phyloP scores from a whole-genome alignment of 1,140 invertebrate genomes.

The Mya arenaria region DNA sequence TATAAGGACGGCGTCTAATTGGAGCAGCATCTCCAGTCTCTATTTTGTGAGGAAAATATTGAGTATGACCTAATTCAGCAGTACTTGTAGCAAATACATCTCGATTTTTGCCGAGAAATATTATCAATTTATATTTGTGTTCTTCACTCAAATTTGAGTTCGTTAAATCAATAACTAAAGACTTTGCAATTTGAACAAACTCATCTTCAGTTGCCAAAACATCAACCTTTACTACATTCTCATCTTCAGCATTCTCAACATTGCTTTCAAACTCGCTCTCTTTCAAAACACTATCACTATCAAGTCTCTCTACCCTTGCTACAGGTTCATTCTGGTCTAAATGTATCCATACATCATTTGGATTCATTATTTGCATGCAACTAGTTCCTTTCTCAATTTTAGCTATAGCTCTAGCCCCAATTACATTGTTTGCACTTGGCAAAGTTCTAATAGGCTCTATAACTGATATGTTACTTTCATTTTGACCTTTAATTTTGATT shows the following conservation, averaged over 20 bases:
- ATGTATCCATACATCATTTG: conserved; percentile 10
- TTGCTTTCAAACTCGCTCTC: neutral
- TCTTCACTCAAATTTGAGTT: conserved; percentile 12
- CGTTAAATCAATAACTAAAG: neutral
- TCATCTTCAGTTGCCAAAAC: neutral
- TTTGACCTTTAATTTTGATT: neutral
- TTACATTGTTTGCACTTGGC: conserved; percentile 14
- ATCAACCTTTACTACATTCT: neutral
- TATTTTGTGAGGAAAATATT: conserved; percentile 42
- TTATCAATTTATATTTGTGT: conserved; percentile 2
- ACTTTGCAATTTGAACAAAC: conserved; percentile 16
- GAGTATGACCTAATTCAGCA: conserved; percentile 47
- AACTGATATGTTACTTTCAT: neutral
- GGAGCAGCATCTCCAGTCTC: conserved; percentile 46
- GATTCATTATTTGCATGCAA: conserved; percentile 12
- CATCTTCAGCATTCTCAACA: neutral
- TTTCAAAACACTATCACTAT: neutral
- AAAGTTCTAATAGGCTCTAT: conserved; percentile 24
- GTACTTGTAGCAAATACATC: conserved; percentile 56
- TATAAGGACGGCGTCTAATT: conserved; percentile 31
- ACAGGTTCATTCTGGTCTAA: conserved; percentile 18
- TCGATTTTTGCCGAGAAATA: conserved; percentile 46
- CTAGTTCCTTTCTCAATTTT: neutral
- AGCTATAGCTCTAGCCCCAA: neutral
- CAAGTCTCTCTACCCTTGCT: conserved; percentile 1